phyloP scores from a whole-genome alignment of 2,797 vertebrate species.

The Lutjanus campechanus region DNA sequence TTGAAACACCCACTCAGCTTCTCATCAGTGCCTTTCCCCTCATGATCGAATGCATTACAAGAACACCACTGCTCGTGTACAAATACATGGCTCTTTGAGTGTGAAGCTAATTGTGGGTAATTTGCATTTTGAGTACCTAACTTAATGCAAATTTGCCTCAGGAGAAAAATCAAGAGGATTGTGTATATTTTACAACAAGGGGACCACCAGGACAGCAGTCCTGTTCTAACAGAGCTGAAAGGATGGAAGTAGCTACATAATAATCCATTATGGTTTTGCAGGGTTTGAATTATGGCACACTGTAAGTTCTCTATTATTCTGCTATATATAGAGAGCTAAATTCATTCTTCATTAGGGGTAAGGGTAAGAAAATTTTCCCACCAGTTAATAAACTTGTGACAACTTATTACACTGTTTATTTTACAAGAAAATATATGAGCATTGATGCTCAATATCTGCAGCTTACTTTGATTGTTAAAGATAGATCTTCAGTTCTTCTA shows the following conservation, averaged over 20 bases:
- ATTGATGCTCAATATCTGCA: too few species aligned
- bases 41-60: not conserved
- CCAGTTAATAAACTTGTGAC: too few species aligned
- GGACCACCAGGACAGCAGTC: slow-evolving; percentile 16
- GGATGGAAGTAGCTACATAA: slow-evolving; percentile 33
- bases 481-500: too few species aligned
- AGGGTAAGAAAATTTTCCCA: not conserved
- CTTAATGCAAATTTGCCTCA: slow-evolving; percentile 46
- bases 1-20: slow-evolving; percentile 22
- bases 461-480: too few species aligned
- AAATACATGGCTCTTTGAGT: slow-evolving; percentile 18
- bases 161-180: slow-evolving; percentile 39
- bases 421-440: too few species aligned
- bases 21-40: slow-evolving; percentile 8
- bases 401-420: too few species aligned
- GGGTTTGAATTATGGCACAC: slow-evolving; percentile 17
- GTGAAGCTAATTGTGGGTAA: slow-evolving; percentile 39
- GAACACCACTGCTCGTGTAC: not conserved
- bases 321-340: not conserved
- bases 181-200: slow-evolving; percentile 44
- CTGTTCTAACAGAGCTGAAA: slow-evolving; percentile 23
- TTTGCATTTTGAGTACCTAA: slow-evolving; percentile 58
- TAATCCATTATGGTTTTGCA: slow-evolving; percentile 37
- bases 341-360: slow-evolving; percentile 4
- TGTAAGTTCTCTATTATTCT: slow-evolving; percentile 22